Percentiles rank a stretch among this genome's conserved stretches.
These are phyloP conservation scores for Branchipolynoe longqiensis DNA, from an alignment of 2,888 invertebrate genomes.

Conservation along the genomic window DNA sequence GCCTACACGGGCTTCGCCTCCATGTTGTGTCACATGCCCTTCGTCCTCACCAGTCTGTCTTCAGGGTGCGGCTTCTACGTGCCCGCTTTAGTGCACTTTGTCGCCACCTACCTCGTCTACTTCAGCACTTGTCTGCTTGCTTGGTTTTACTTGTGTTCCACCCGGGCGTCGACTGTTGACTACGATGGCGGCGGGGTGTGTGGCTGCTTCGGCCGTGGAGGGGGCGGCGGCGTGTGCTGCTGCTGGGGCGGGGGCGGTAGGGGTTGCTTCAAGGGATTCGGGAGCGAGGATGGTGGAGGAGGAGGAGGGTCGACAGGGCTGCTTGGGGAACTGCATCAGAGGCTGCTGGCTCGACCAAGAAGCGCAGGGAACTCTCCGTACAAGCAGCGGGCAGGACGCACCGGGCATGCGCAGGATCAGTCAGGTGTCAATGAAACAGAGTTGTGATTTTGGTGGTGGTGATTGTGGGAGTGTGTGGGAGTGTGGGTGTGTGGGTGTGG, in stretches of 20 bases:
- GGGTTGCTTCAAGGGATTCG: not conserved
- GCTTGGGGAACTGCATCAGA: constrained; percentile 29
- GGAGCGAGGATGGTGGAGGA: not conserved
- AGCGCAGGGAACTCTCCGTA: constrained; percentile 26
- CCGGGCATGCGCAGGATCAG: too few species aligned
- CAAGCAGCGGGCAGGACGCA: not conserved
- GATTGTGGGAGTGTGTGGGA: too few species aligned
- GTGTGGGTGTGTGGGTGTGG: too few species aligned
- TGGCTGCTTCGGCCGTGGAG: too few species aligned
- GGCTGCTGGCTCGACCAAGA: constrained; percentile 10
- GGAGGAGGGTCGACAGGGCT: not conserved
- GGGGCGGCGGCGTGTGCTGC: too few species aligned
- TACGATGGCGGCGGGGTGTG: not conserved
- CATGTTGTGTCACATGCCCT: constrained; percentile 43
- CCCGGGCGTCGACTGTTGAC: not conserved
- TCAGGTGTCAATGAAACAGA: constrained; percentile 24
- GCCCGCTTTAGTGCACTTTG: constrained; percentile 28
- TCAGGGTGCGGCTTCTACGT: constrained; percentile 28
- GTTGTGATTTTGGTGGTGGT: not conserved
- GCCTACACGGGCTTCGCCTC: constrained; percentile 47
- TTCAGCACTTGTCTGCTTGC: constrained; percentile 12
- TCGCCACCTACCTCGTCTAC: constrained; percentile 10
- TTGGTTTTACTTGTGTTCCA: constrained; percentile 44
- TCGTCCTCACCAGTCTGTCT: not conserved
- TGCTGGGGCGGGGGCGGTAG: too few species aligned